These are phyloP conservation scores for Apocheima hispidaria DNA, from an alignment of 2,888 invertebrate genomes.

Conservation along the genomic window DNA sequence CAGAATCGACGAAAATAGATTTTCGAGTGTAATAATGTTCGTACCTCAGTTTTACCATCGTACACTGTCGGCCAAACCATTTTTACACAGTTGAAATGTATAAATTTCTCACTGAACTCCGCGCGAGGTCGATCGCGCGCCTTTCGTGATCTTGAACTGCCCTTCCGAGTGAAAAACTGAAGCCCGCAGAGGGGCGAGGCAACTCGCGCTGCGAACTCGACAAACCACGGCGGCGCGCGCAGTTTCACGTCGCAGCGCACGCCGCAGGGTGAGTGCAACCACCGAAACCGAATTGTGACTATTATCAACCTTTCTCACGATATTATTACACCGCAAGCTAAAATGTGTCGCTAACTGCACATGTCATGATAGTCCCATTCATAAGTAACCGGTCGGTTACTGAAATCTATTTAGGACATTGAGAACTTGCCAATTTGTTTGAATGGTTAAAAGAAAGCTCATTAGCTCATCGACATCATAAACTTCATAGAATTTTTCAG, in stretches of 20 bases:
- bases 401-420: slow-evolving; percentile 70
- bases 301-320: slow-evolving; percentile 36
- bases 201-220: slow-evolving; percentile 75
- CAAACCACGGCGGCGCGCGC: slow-evolving; percentile 74
- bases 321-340: slow-evolving; percentile 29
- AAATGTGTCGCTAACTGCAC: slow-evolving; percentile 37
- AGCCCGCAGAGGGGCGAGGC: slow-evolving; percentile 67
- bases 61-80: slow-evolving; percentile 80
- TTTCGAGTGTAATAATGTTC: slow-evolving; percentile 35
- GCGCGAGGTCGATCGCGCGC: slow-evolving; percentile 67
- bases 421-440: slow-evolving; percentile 68
- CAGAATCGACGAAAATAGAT: slow-evolving; percentile 58
- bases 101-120: slow-evolving; percentile 62
- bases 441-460: slow-evolving; percentile 42
- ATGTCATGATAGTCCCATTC: slow-evolving; percentile 41
- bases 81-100: slow-evolving; percentile 59
- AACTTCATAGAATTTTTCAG: too few relatives aligned
- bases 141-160: slow-evolving; percentile 85
- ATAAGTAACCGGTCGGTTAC: slow-evolving; percentile 41
- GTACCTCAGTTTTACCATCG: slow-evolving; percentile 77
- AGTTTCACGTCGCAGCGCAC: slow-evolving; percentile 61
- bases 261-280: slow-evolving; percentile 64
- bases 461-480: too few relatives aligned
- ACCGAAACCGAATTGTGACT: slow-evolving; percentile 55
- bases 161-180: slow-evolving; percentile 80